Conservation (phyloP, 1,140 invertebrate genomes). For the Portunus trituberculatus region DNA sequence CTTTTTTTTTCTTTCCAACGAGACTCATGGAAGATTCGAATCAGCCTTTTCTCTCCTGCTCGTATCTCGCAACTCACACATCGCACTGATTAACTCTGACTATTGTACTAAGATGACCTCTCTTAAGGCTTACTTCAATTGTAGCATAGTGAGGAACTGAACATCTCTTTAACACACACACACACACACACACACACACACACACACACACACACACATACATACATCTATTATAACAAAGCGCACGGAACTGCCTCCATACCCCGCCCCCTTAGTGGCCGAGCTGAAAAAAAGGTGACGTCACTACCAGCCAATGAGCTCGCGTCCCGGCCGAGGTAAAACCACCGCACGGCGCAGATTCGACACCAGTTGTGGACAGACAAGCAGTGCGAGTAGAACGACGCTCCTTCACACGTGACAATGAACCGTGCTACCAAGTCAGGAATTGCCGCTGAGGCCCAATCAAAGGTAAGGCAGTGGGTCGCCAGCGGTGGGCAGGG, state of each 20-base stretch:
- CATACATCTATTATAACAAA: background rate
- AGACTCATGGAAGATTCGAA: too few relatives aligned
- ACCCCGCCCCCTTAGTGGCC: background rate
- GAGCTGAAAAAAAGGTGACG: conserved; percentile 6
- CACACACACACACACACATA: background rate
- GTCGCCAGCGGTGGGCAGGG: background rate
- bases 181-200: background rate
- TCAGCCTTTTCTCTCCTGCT: too few relatives aligned
- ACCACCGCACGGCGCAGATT: background rate
- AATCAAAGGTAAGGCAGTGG: conserved; percentile 89
- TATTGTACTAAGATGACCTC: too few relatives aligned
- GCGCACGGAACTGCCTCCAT: background rate
- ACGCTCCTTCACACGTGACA: background rate
- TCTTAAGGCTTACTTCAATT: too few relatives aligned
- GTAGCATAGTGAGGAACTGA: background rate
- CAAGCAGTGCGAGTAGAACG: background rate
- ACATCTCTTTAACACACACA: background rate
- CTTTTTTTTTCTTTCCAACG: too few relatives aligned
- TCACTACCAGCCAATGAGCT: conserved; percentile 23
- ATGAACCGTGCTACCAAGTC: conserved; percentile 93
- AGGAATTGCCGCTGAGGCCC: conserved; percentile 95
- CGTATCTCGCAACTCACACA: too few relatives aligned
- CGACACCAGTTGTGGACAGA: conserved; percentile 40
- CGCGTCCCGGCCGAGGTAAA: conserved; percentile 39
- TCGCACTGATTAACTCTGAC: too few relatives aligned